Conservation (phyloP, 2,113 vertebrate species). For the Paratilapia polleni region DNA sequence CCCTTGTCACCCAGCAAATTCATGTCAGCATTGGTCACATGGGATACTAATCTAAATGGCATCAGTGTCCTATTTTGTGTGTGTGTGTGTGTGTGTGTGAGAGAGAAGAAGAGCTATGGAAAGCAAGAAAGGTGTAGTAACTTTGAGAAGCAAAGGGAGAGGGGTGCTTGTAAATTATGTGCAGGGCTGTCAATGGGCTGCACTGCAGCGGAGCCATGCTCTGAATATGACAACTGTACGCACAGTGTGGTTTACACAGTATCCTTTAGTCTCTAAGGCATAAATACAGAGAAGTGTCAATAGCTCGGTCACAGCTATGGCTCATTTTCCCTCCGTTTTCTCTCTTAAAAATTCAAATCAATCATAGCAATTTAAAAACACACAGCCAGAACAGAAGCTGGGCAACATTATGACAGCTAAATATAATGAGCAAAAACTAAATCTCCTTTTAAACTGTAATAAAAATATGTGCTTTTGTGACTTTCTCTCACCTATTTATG, state of each 20-base stretch:
- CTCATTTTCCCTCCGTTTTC: neutral
- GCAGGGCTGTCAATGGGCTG: conserved; percentile 13
- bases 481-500: neutral
- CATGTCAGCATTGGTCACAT: conserved; percentile 72
- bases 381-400: neutral
- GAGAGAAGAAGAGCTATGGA: neutral
- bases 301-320: neutral
- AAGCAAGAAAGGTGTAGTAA: conserved; percentile 21
- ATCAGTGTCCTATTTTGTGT: conserved; percentile 78
- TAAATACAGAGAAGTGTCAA: neutral
- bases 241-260: neutral
- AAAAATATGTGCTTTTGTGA: neutral
- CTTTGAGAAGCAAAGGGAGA: conserved; percentile 10
- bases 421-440: neutral
- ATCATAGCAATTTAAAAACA: neutral
- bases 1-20: conserved; percentile 76
- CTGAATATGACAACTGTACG: neutral
- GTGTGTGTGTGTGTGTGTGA: conserved; percentile 22
- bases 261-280: neutral
- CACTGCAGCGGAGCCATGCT: neutral
- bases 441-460: neutral
- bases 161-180: conserved; percentile 15
- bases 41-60: conserved; percentile 80
- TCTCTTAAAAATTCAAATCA: neutral
- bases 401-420: neutral